These are phyloP conservation scores for Mus minutoides DNA, from an alignment of 2,797 vertebrate genomes.

Conservation along the genomic window DNA sequence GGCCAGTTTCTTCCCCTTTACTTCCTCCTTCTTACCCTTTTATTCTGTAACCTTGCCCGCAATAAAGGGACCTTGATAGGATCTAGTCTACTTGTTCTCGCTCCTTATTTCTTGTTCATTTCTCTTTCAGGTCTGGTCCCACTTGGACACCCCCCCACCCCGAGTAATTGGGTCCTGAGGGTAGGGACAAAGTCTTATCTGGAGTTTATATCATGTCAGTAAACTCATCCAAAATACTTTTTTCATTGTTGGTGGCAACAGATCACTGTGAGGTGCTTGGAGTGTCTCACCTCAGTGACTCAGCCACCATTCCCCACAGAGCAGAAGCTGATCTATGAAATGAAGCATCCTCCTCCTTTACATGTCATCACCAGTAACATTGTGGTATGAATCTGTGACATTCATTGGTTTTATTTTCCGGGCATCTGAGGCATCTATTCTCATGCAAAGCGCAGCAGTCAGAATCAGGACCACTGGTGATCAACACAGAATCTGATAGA, in stretches of 20 bases:
- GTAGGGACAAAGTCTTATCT: not conserved
- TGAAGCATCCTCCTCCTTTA: not conserved
- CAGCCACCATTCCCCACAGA: too few species aligned
- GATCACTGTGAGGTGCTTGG: not conserved
- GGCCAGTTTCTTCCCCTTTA: too few species aligned
- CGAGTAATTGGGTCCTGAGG: too few species aligned
- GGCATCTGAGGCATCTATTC: constrained; percentile 90
- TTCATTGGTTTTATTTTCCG: constrained; percentile 65
- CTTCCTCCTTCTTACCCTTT: too few species aligned
- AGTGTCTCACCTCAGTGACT: not conserved
- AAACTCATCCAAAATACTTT: not conserved
- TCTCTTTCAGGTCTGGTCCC: too few species aligned
- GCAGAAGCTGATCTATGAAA: not conserved
- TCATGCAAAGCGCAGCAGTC: constrained; percentile 92
- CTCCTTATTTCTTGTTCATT: too few species aligned
- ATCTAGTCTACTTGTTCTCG: too few species aligned
- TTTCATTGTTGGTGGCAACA: not conserved
- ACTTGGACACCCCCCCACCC: too few species aligned
- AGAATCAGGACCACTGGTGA: constrained; percentile 92
- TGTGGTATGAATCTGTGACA: too few species aligned
- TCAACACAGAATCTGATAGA: constrained; percentile 79
- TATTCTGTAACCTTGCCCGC: too few species aligned
- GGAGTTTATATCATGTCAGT: not conserved
- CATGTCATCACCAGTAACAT: not conserved
- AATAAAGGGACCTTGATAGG: too few species aligned